Percentiles rank a stretch among this genome's conserved stretches.
Conservation (phyloP, 2,888 invertebrate species). For the Eilema griseolum region DNA sequence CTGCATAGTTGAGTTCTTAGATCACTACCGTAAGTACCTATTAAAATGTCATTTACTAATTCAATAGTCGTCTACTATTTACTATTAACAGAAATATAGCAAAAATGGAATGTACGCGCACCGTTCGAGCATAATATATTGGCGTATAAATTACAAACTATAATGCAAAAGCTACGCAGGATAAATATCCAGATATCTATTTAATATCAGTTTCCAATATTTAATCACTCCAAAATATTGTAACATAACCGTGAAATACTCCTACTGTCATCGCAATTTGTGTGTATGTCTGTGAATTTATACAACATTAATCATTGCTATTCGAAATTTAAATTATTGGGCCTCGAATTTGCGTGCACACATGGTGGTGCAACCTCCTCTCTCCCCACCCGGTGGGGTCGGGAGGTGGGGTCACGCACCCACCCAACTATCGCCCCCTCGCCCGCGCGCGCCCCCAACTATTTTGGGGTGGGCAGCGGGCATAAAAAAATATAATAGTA, state of each 20-base stretch:
- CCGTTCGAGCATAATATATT: not conserved
- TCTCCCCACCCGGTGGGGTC: constrained; percentile 45
- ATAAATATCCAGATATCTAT: not conserved
- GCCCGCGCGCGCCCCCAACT: constrained; percentile 67
- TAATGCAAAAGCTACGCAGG: not conserved
- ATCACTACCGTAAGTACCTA: too few species aligned
- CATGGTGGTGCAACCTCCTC: constrained; percentile 73
- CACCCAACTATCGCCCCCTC: constrained; percentile 73
- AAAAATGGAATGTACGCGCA: too few species aligned
- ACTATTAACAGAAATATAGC: too few species aligned
- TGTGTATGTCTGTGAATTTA: constrained; percentile 64
- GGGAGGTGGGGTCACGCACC: constrained; percentile 70
- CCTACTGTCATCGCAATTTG: constrained; percentile 31
- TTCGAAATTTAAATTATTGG: constrained; percentile 86
- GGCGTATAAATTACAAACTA: not conserved
- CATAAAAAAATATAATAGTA: constrained; percentile 81
- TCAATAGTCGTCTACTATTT: too few species aligned
- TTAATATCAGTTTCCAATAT: constrained; percentile 3
- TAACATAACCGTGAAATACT: constrained; percentile 13
- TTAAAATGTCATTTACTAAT: not conserved
- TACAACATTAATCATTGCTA: constrained; percentile 79
- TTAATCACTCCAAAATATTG: constrained; percentile 25
- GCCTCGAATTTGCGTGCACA: constrained; percentile 84
- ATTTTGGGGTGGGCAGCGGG: constrained; percentile 81
- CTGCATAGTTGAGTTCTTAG: too few species aligned